Evolutionary conservation across 2,888 invertebrate species (phyloP), one percentile per base, ranked within the genome.

Genomic region (Himalopsyche japonica): DNA sequence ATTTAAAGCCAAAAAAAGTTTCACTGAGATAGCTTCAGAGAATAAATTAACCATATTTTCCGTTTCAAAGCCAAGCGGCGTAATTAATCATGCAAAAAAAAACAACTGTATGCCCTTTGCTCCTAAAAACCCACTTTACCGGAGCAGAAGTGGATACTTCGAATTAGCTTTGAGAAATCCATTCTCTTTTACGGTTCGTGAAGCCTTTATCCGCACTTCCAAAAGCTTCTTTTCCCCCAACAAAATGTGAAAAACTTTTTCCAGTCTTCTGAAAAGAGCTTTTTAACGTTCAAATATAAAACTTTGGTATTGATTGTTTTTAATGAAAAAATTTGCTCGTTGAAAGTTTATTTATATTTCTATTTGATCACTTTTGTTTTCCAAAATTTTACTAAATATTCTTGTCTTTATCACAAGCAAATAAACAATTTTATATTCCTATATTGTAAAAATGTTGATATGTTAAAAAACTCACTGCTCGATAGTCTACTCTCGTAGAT

Each of bases 91-190:
- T 70, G 70, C 27, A 70, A 70, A 57, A 64, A 32, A 70, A 70
- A 70, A 27, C 70, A 70, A 70, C 70, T 70, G 70, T 70, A 70
- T 70, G 70, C 70, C 27, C 70, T 70, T 70, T 70, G 70, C 70
- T 70, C 30, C 70, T 20, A 70, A 70, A 70, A 70, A 70, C 70
- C 70, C 70, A 70, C 70, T 70, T 70, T 70, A 70, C 27, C 70
- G 70, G 27, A 27, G 70, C 70, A 70, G 15, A 70, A 70, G 70
- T 70, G 70, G 70, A 70, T 70, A 70, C 70, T 70, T 70, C 70
- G 70, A 70, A 70, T 70, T 70, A 70, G 70, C 70, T 70, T 70
- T 70, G 70, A 70, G 70, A 70, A 70, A 70, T 70, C 70, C 70
- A 70, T 70, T 70, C 70, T 70, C 70, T 70, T 70, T 70, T 70